A percentile compares a stretch with the other conserved stretches of the same genome.
Evolutionary conservation across 1,140 invertebrate genomes (phyloP).

Genomic region (Cydia splendana): DNA sequence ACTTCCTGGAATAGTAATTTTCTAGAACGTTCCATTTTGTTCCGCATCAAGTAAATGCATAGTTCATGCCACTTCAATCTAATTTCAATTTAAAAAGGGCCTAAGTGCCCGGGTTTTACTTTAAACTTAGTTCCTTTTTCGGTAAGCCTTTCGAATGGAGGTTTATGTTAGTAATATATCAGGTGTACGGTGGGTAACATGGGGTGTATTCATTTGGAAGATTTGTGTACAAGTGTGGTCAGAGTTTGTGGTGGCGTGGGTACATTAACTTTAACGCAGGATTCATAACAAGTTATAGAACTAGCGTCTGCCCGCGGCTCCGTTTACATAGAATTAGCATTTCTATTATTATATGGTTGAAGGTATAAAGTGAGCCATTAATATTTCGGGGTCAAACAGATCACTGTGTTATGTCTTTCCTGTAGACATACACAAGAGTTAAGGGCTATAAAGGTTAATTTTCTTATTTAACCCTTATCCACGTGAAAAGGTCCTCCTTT

Average conservation of each 20-base stretch:
- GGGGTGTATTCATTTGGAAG: background rate
- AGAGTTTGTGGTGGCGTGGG: background rate
- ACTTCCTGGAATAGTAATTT: slow-evolving; percentile 19
- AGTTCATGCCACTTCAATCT: slow-evolving; percentile 25
- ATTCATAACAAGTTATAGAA: background rate
- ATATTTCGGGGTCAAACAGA: no score
- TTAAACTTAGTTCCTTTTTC: background rate
- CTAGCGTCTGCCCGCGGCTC: no score
- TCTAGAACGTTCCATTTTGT: slow-evolving; percentile 11
- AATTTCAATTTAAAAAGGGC: background rate
- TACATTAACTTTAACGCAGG: background rate
- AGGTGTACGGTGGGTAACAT: background rate
- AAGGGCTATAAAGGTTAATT: no score
- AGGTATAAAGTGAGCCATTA: no score
- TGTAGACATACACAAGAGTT: no score
- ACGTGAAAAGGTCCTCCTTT: no score
- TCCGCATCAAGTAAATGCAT: slow-evolving; percentile 3
- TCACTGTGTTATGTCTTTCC: no score
- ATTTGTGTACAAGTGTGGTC: background rate
- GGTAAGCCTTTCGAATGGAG: background rate
- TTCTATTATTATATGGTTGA: no score
- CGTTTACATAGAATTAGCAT: no score
- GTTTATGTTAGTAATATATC: slow-evolving; percentile 4
- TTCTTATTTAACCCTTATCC: no score
- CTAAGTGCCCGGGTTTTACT: background rate